These are phyloP conservation scores for Subacronicta megacephala DNA, from an alignment of 2,888 invertebrate species.

Conservation along the genomic window DNA sequence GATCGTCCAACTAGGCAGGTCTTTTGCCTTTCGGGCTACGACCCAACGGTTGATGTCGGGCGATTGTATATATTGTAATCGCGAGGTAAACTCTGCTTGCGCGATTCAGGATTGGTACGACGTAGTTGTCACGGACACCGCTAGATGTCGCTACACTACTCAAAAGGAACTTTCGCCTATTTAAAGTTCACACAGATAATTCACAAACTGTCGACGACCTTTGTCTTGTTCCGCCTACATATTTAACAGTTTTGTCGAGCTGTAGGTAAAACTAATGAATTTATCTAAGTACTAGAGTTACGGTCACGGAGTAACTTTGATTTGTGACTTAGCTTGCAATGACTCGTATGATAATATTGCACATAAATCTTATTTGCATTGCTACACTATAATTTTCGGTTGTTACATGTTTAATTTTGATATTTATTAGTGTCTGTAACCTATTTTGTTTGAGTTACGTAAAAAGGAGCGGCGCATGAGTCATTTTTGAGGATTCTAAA, in stretches of 20 bases:
- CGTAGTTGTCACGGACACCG: not conserved
- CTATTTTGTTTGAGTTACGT: slow-evolving; percentile 17
- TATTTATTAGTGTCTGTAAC: slow-evolving; percentile 22
- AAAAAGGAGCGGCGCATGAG: slow-evolving; percentile 7
- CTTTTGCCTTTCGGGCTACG: no score
- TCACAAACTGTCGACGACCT: slow-evolving; percentile 40
- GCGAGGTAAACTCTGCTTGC: no score
- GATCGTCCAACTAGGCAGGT: no score
- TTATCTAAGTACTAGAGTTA: slow-evolving; percentile 42
- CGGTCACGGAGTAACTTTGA: slow-evolving; percentile 39
- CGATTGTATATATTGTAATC: no score
- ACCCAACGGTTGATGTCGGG: no score
- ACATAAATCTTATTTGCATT: slow-evolving; percentile 44
- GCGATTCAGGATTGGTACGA: no score
- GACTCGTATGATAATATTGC: slow-evolving; percentile 37
- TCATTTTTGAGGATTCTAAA: slow-evolving; percentile 1
- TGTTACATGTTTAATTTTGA: slow-evolving; percentile 31
- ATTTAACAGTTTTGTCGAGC: slow-evolving; percentile 45
- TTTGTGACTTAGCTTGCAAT: slow-evolving; percentile 34
- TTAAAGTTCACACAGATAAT: slow-evolving; percentile 21
- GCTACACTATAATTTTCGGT: slow-evolving; percentile 44
- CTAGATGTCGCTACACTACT: no score
- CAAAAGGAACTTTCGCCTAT: slow-evolving; percentile 5
- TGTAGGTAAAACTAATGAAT: slow-evolving; percentile 43
- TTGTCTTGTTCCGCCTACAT: slow-evolving; percentile 46